Evolutionary conservation across 2,888 invertebrate species (phyloP), one percentile per base, ranked within the genome.

Genomic region (Prostheceraeus crozeri): DNA sequence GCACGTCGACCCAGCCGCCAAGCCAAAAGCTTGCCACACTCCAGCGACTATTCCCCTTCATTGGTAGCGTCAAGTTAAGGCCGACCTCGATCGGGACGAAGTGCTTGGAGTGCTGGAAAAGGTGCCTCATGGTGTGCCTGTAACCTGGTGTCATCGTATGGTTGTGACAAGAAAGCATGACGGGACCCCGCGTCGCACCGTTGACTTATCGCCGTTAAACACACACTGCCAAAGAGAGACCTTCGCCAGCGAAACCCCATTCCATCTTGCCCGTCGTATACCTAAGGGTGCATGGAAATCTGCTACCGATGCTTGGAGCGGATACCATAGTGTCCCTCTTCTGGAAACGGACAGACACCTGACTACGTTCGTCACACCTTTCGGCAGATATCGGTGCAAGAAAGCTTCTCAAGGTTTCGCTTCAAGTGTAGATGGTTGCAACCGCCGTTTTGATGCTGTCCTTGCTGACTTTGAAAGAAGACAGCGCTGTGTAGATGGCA

Each of bases 381-480:
- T 59, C 58, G 61, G 61, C 2, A 56, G 61, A 11, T 62, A 61
- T 31, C n/a, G 62, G 11, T 64, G 60, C 61, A 63, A 59, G 21
- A 58, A 53, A 25, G 63, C 64, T 31, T 62, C 64, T 35, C 63
- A 62, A 33, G 63, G 59, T 35, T 64, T 62, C 27, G 1, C 63
- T 16, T 60, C 64, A 31, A 59, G 57, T 45, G 64, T 61, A 16
- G n/a, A n/a, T n/a, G n/a, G n/a, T n/a, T n/a, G n/a, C n/a, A 64
- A 35, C 19, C 63, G 60, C 11, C 60, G 64, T 10, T 65, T 63
- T 51, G 64, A 64, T 40, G 64, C 52, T 1, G 59, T 64, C 4
- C 14, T 59, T 6, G 27, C 61, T 27, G 52, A 63, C 51, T 16
- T 19, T 11, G 48, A 64, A 51, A 63, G 64, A 36, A 59, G 48